phyloP scores from a whole-genome alignment of 2,113 vertebrate species.

The Onychostruthus taczanowskii region DNA sequence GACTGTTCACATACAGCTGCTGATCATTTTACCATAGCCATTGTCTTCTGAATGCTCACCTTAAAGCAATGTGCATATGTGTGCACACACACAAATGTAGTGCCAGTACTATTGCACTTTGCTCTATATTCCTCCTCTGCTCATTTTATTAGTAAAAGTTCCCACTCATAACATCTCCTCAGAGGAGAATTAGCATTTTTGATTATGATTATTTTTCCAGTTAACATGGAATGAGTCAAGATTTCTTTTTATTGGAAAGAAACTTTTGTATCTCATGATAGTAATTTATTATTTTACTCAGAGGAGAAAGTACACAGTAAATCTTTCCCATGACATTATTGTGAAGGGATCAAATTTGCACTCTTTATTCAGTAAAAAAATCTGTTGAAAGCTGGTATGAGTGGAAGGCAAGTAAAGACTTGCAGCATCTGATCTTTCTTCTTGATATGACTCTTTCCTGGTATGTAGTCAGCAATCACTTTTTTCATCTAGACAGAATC shows the following conservation, averaged over 20 bases:
- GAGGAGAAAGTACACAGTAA: slow-evolving; percentile 1
- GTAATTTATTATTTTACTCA: neutral
- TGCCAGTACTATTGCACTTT: neutral
- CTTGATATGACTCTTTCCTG: neutral
- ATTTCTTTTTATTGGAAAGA: neutral
- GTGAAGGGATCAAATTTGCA: neutral
- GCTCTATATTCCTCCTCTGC: neutral
- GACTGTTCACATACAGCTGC: neutral
- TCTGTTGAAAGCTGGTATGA: neutral
- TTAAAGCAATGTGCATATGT: neutral
- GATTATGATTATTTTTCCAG: neutral
- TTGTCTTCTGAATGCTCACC: neutral
- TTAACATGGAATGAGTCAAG: slow-evolving; percentile 6
- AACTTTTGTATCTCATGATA: neutral
- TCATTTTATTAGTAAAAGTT: slow-evolving; percentile 2
- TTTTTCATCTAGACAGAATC: neutral
- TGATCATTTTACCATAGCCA: neutral
- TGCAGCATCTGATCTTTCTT: neutral
- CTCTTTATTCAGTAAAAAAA: neutral
- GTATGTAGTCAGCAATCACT: neutral
- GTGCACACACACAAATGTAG: neutral
- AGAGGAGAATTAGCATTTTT: neutral
- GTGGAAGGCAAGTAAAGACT: neutral
- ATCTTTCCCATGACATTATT: slow-evolving; percentile 8
- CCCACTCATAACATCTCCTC: neutral